phyloP scores from a whole-genome alignment of 2,888 invertebrate species.

The Sycophila texana region DNA sequence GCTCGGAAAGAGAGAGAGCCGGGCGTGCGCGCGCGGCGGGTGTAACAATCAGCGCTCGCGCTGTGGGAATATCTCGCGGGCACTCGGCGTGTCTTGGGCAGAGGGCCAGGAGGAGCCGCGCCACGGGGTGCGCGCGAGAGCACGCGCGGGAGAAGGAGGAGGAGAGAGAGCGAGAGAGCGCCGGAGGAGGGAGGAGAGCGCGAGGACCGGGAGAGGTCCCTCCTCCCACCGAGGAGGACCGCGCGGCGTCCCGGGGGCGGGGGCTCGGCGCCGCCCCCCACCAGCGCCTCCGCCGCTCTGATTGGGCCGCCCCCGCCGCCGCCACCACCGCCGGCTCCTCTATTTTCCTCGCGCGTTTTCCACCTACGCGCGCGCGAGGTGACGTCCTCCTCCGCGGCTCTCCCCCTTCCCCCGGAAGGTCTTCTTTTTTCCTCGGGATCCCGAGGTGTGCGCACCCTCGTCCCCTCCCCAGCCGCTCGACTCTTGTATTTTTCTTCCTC shows the following conservation, averaged over 20 bases:
- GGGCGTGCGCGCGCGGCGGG: background rate
- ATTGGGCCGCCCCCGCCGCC: slow-evolving; percentile 68
- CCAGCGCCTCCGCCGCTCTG: slow-evolving; percentile 71
- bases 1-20: slow-evolving; percentile 37
- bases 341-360: slow-evolving; percentile 10
- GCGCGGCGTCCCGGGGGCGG: slow-evolving; percentile 61
- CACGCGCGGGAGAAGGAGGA: slow-evolving; percentile 55
- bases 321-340: slow-evolving; percentile 25
- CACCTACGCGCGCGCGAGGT: background rate
- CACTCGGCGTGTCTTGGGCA: slow-evolving; percentile 71
- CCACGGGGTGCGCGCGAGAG: slow-evolving; percentile 59
- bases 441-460: background rate
- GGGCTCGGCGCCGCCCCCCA: slow-evolving; percentile 63
- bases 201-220: slow-evolving; percentile 56
- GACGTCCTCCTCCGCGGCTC: background rate
- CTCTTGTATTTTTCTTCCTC: slow-evolving; percentile 50
- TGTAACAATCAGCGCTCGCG: slow-evolving; percentile 73
- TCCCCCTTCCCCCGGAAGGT: background rate
- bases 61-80: slow-evolving; percentile 72
- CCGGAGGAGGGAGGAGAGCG: slow-evolving; percentile 58
- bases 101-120: slow-evolving; percentile 59
- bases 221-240: slow-evolving; percentile 64
- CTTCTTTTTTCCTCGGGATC: background rate
- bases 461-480: slow-evolving; percentile 5
- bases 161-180: slow-evolving; percentile 62